These are phyloP conservation scores for Lepidotrigona ventralis DNA, from an alignment of 1,140 invertebrate species.

Conservation along the genomic window DNA sequence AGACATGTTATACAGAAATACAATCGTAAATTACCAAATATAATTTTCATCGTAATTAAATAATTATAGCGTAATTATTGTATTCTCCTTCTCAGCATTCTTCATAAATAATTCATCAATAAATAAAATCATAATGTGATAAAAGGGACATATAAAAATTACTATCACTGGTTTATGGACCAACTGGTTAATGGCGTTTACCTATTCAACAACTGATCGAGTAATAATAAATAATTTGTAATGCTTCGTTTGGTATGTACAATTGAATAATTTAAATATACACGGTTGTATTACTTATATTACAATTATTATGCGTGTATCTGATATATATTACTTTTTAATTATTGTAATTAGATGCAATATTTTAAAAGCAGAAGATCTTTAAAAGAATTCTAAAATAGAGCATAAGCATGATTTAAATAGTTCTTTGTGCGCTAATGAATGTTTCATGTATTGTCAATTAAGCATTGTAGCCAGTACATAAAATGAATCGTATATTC, in stretches of 20 bases:
- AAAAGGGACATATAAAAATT: neutral
- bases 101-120: neutral
- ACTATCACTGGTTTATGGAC: neutral
- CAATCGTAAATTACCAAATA: neutral
- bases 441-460: neutral
- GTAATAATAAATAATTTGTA: slow-evolving; percentile 15
- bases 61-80: neutral
- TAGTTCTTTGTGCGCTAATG: neutral
- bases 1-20: neutral
- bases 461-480: neutral
- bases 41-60: no score
- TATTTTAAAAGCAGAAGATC: neutral
- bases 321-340: neutral
- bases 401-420: neutral
- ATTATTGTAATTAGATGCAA: neutral
- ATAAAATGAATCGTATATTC: neutral
- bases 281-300: slow-evolving; percentile 18
- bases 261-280: slow-evolving; percentile 49
- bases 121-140: neutral
- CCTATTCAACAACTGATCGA: neutral
- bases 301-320: slow-evolving; percentile 25
- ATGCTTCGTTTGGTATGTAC: slow-evolving; percentile 1
- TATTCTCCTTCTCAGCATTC: neutral
- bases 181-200: neutral
- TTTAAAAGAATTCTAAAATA: neutral